Evolutionary conservation across 1,140 invertebrate species (phyloP).

Genomic region (Conopomorpha cramerella): DNA sequence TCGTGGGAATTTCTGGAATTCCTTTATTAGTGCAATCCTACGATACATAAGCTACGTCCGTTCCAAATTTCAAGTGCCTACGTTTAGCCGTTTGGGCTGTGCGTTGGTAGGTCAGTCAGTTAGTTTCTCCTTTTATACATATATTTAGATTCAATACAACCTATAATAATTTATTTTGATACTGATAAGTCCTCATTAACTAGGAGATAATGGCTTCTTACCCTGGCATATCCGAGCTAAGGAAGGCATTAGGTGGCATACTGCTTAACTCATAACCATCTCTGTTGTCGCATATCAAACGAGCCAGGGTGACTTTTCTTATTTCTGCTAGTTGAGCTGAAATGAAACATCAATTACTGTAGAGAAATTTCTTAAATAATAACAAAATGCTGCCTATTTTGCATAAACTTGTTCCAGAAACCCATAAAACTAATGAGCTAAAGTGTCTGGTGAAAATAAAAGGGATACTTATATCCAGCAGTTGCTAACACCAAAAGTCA

Average conservation of each 20-base stretch:
- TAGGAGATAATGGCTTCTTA: slow-evolving; percentile 22
- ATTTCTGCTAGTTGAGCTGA: slow-evolving; percentile 75
- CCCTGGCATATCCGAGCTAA: slow-evolving; percentile 59
- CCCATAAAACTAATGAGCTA: background rate
- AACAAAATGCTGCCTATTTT: background rate
- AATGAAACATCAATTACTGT: no score
- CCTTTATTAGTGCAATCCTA: no score
- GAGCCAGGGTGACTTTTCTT: slow-evolving; percentile 69
- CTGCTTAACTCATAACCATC: slow-evolving; percentile 63
- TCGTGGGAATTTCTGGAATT: no score
- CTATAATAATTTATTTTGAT: background rate
- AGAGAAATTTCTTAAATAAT: slow-evolving; percentile 10
- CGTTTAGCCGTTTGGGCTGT: no score
- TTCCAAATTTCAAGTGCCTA: no score
- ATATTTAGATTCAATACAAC: background rate
- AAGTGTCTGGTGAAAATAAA: background rate
- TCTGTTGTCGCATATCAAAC: slow-evolving; percentile 80
- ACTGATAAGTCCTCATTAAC: background rate
- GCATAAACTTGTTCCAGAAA: background rate
- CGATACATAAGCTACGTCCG: no score
- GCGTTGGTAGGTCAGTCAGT: no score
- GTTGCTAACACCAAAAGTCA: background rate
- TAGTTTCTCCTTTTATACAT: no score
- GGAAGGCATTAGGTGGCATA: slow-evolving; percentile 61
- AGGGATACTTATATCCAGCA: background rate